Conservation (phyloP, 2,888 invertebrate species). For the Exephanes ischioxanthus region DNA sequence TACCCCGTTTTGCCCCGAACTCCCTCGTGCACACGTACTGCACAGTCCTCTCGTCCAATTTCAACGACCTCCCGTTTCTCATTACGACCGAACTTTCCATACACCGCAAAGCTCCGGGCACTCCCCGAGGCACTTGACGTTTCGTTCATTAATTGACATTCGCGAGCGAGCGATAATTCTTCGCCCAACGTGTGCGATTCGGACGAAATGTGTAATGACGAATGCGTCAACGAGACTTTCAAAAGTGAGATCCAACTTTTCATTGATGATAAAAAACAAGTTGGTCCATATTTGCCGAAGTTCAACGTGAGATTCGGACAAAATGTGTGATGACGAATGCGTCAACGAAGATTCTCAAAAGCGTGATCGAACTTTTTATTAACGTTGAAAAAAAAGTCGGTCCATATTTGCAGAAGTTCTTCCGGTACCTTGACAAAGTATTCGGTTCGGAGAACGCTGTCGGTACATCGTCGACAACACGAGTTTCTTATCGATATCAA, state of each 20-base stretch:
- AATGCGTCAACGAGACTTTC: neutral
- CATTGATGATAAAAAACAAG: neutral
- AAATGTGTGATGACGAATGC: neutral
- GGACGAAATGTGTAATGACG: neutral
- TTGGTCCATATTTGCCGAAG: neutral
- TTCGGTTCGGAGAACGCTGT: neutral
- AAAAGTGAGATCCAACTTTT: neutral
- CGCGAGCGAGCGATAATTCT: neutral
- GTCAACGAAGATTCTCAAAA: neutral
- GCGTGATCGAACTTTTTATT: neutral
- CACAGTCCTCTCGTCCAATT: neutral
- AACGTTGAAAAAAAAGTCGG: neutral
- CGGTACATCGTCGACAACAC: neutral
- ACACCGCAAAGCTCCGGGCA: neutral
- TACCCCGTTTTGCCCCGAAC: neutral
- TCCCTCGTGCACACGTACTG: neutral
- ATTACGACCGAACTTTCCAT: conserved; percentile 3
- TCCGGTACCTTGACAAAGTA: neutral
- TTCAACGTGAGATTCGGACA: neutral
- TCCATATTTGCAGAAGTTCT: neutral
- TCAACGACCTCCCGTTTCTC: neutral
- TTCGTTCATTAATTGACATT: neutral
- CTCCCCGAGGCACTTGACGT: neutral
- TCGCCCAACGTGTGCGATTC: neutral
- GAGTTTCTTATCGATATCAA: neutral